A percentile compares a stretch with the other conserved stretches of the same genome.
Evolutionary conservation across 2,888 invertebrate genomes (phyloP).

Genomic region (Rotaria socialis): DNA sequence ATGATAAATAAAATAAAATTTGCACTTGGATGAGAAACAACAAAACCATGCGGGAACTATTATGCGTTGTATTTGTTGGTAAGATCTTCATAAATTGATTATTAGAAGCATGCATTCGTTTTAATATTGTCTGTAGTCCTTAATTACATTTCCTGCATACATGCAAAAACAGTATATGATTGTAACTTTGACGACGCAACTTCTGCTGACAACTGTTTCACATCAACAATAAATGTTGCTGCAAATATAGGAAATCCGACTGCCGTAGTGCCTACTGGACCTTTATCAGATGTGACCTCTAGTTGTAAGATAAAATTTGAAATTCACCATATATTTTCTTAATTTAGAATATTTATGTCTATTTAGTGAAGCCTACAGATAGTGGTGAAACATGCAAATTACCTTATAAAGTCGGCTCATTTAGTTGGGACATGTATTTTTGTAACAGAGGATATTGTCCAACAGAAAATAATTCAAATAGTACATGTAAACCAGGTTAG

Average conservation of each 20-base stretch:
- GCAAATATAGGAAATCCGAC: too few species aligned
- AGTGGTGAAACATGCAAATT: neutral
- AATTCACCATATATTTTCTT: too few species aligned
- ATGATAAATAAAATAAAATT: too few species aligned
- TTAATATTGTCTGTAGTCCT: too few species aligned
- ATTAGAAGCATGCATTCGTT: too few species aligned
- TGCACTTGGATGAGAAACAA: too few species aligned
- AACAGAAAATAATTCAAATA: neutral
- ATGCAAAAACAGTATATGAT: neutral
- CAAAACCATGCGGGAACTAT: too few species aligned
- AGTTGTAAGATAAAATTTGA: neutral
- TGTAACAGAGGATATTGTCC: neutral
- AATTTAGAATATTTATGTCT: neutral
- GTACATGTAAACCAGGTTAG: neutral
- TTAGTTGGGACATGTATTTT: neutral
- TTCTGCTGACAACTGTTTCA: neutral
- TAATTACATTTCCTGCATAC: too few species aligned
- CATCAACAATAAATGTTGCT: neutral
- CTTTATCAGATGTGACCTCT: neutral
- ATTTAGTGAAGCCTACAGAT: neutral
- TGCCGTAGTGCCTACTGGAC: neutral
- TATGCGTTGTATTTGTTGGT: too few species aligned
- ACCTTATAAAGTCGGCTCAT: neutral
- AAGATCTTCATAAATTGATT: too few species aligned
- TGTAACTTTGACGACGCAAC: neutral